Base-by-base conservation (phyloP, 1,140 invertebrate species). In the Leptinotarsa lineolata region DNA sequence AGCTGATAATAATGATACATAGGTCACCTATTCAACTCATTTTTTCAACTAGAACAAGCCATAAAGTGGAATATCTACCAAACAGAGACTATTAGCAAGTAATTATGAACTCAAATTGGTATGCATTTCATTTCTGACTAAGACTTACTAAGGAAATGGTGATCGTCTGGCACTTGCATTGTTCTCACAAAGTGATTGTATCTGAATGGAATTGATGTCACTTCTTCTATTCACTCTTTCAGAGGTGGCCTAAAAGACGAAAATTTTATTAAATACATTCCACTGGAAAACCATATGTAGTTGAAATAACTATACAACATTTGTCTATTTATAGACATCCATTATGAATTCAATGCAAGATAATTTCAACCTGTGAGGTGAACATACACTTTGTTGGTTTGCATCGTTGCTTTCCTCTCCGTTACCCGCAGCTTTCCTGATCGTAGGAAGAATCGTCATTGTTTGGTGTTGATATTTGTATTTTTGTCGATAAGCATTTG, bases 361-460 rank as follows among this genome's bases (percentile, higher is more conserved):
- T 59, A 69, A 68, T 60, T 72, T 74, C 45, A 74, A 67, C 48
- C 45, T 75, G 22, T n/a, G 59, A 45, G 65, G 48, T 48, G 59
- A 72, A 80, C 78, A 80, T 81, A 82, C 81, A 76, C 77, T 81
- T 75, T 80, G 77, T 58, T 78, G 72, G 59, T 64, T 77, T 65
- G 76, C 77, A 64, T 79, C 78, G 30, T 80, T 84, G 70, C 74
- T 80, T 76, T 83, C 82, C 64, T 81, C 81, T 22, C 81, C 78
- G 60, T 78, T 83, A 58, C 72, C 70, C 30, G 81, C 78, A 21
- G 80, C 74, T 70, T 81, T 75, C 61, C 81, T 74, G 58, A 82
- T 84, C 39, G 83, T 72, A 67, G 83, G 83, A 71, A 84, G 77
- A 76, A 84, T 84, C 63, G 83, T 84, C 83, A 84, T 84, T 58